A percentile compares a stretch with the other conserved stretches of the same genome.
Conservation (phyloP, 2,113 vertebrate species). For the Nesoenas mayeri region DNA sequence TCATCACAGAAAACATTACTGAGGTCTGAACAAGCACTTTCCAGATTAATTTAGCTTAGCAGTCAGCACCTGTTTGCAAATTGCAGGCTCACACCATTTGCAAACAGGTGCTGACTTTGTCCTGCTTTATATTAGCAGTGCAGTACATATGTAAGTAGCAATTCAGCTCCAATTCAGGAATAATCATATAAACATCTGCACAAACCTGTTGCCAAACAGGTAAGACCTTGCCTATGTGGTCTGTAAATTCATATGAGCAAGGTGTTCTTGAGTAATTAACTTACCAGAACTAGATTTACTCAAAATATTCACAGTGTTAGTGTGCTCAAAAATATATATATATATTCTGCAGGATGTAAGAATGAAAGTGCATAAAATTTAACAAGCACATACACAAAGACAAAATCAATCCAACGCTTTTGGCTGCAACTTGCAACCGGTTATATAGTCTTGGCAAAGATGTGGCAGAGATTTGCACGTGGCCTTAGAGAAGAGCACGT, state of each 20-base stretch:
- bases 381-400: not conserved
- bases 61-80: not conserved
- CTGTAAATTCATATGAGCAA: not conserved
- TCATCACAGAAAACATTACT: not conserved
- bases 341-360: not conserved
- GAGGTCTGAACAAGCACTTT: not conserved
- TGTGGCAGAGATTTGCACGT: not conserved
- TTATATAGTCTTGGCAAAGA: not conserved
- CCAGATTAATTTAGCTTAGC: not conserved
- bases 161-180: not conserved
- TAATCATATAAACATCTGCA: not conserved
- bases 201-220: constrained; percentile 6
- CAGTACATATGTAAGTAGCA: not conserved
- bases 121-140: not conserved
- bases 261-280: not conserved
- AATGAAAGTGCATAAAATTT: not conserved
- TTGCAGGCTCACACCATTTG: not conserved
- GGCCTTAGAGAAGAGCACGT: not conserved
- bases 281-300: not conserved
- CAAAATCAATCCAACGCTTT: not conserved
- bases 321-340: not conserved
- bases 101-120: not conserved
- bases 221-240: not conserved
- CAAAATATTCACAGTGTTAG: not conserved
- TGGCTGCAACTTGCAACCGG: not conserved